These are phyloP conservation scores for Apaloderma vittatum DNA, from an alignment of 2,113 vertebrate species.

Conservation along the genomic window DNA sequence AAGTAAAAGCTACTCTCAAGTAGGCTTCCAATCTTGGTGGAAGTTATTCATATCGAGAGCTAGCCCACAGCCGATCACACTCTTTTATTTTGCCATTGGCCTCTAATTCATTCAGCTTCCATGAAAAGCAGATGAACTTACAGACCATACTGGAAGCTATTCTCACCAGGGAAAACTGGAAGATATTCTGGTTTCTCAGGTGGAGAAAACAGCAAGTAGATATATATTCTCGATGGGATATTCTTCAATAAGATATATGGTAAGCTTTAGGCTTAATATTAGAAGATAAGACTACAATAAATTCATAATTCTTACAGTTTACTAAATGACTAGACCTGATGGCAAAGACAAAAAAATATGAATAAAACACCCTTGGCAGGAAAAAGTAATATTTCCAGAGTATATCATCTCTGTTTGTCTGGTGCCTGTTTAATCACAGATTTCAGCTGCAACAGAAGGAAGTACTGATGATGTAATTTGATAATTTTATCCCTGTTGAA, in stretches of 20 bases:
- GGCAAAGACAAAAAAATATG: neutral
- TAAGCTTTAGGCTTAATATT: neutral
- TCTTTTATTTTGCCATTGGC: neutral
- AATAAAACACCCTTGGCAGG: neutral
- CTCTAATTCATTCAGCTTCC: neutral
- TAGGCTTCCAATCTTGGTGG: neutral
- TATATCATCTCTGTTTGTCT: neutral
- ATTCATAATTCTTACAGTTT: neutral
- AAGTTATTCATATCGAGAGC: neutral
- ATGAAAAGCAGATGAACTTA: neutral
- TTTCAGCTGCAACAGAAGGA: neutral
- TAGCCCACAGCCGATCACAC: neutral
- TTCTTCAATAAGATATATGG: neutral
- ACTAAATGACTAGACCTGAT: neutral
- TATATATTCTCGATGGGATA: neutral
- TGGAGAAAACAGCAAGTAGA: neutral
- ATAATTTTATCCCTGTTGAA: neutral
- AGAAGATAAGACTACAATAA: neutral
- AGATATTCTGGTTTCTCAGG: neutral
- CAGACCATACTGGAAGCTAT: neutral
- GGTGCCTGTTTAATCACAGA: neutral
- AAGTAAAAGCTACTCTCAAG: neutral
- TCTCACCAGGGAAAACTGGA: neutral
- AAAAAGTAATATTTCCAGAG: neutral
- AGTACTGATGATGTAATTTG: neutral